Conservation (phyloP, 2,113 vertebrate genomes). For the Thunnus thynnus region DNA sequence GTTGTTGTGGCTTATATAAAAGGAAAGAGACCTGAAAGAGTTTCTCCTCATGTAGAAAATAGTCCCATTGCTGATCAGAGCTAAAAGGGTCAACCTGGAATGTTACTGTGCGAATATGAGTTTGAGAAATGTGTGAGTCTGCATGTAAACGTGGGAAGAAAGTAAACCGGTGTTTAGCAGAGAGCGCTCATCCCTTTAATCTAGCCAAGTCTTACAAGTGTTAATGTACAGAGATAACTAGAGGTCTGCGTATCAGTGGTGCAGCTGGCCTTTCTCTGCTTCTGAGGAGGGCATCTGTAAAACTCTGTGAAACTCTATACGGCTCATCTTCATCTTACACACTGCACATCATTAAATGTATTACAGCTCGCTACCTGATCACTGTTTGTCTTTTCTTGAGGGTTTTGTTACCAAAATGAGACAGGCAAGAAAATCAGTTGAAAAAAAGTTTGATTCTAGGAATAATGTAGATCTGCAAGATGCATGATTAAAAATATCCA, state of each 20-base stretch:
- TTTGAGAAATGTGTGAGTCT: conserved; percentile 42
- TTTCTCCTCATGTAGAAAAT: conserved; percentile 36
- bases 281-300: conserved; percentile 1
- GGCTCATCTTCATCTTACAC: conserved; percentile 28
- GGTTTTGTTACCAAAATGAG: too few species aligned
- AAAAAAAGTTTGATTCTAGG: too few species aligned
- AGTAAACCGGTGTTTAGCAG: conserved; percentile 63
- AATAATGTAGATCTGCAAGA: too few species aligned
- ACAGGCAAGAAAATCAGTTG: too few species aligned
- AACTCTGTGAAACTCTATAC: conserved; percentile 44
- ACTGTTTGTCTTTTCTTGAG: too few species aligned
- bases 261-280: conserved; percentile 42
- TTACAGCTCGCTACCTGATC: too few species aligned
- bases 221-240: conserved; percentile 69
- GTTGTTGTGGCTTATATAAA: conserved; percentile 13
- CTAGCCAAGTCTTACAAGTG: conserved; percentile 59
- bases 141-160: conserved; percentile 32
- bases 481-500: too few species aligned
- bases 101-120: conserved; percentile 35
- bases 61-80: conserved; percentile 2
- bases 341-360: conserved; percentile 22
- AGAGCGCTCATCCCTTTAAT: conserved; percentile 70
- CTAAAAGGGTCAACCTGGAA: conserved; percentile 27
- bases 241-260: conserved; percentile 52
- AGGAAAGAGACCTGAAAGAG: conserved; percentile 17